A percentile compares a stretch with the other conserved stretches of the same genome.
phyloP scores from a whole-genome alignment of 2,888 invertebrate species.

The Ctena decussata region DNA sequence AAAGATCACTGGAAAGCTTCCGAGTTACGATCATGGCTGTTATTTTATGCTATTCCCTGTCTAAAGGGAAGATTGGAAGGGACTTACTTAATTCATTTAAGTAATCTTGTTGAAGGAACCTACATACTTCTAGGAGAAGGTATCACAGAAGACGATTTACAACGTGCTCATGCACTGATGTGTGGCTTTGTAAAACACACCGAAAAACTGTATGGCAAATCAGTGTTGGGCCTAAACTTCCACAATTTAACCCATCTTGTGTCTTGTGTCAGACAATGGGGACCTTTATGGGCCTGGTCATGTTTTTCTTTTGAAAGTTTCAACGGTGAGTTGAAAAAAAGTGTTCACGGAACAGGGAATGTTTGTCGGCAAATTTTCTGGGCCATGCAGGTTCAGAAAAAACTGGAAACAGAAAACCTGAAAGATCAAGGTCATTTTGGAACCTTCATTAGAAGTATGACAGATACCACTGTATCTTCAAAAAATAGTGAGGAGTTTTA shows the following conservation, averaged over 20 bases:
- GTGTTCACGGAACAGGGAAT: conserved; percentile 59
- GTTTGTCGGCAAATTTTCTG: conserved; percentile 52
- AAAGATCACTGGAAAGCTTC: conserved; percentile 59
- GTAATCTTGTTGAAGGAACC: conserved; percentile 40
- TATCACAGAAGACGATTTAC: conserved; percentile 19
- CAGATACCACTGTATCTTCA: background rate
- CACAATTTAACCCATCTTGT: conserved; percentile 43
- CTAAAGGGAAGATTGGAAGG: conserved; percentile 20
- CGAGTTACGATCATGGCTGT: conserved; percentile 45
- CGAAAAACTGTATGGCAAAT: conserved; percentile 19
- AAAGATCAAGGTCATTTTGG: background rate
- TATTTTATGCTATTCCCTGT: conserved; percentile 53
- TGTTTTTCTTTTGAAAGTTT: conserved; percentile 56
- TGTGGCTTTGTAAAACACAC: conserved; percentile 25
- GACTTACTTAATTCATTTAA: conserved; percentile 40
- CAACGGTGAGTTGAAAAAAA: conserved; percentile 51
- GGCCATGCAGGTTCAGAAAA: conserved; percentile 44
- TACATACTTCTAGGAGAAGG: conserved; percentile 46
- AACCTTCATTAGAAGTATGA: background rate
- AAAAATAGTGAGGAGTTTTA: no score
- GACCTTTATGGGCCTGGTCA: conserved; percentile 48
- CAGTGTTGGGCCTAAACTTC: conserved; percentile 42
- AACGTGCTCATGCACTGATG: conserved; percentile 28
- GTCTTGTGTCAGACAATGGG: conserved; percentile 40
- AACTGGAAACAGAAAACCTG: background rate